Evolutionary conservation across 2,113 vertebrate species (phyloP).

Genomic region (Hemibagrus wyckioides): DNA sequence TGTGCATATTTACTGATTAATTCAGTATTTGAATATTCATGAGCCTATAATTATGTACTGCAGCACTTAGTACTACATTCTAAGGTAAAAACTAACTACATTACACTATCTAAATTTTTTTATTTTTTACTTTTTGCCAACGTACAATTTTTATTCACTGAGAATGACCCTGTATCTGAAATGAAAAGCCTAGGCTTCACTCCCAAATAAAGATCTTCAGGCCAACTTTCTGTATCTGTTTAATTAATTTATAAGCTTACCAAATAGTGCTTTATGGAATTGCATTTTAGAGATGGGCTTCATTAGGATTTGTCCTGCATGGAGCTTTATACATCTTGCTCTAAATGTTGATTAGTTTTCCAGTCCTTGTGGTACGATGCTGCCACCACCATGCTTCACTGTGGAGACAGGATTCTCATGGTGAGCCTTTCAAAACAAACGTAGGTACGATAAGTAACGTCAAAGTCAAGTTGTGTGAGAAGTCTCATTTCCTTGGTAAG

Average conservation of each 20-base stretch:
- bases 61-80: background rate
- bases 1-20: background rate
- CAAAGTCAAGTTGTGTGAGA: background rate
- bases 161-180: background rate
- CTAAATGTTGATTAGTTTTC: background rate
- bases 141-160: background rate
- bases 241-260: background rate
- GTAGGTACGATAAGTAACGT: no score
- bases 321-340: background rate
- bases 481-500: background rate
- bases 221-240: background rate
- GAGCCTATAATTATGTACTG: background rate
- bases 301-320: background rate
- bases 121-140: background rate
- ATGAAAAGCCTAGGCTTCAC: background rate
- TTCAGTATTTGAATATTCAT: background rate
- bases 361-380: background rate
- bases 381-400: background rate
- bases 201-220: background rate
- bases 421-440: background rate
- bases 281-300: background rate
- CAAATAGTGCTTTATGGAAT: background rate
- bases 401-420: background rate
- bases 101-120: no score
- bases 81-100: background rate